Conservation (phyloP, 2,113 vertebrate species). For the Bubo scandiacus region DNA sequence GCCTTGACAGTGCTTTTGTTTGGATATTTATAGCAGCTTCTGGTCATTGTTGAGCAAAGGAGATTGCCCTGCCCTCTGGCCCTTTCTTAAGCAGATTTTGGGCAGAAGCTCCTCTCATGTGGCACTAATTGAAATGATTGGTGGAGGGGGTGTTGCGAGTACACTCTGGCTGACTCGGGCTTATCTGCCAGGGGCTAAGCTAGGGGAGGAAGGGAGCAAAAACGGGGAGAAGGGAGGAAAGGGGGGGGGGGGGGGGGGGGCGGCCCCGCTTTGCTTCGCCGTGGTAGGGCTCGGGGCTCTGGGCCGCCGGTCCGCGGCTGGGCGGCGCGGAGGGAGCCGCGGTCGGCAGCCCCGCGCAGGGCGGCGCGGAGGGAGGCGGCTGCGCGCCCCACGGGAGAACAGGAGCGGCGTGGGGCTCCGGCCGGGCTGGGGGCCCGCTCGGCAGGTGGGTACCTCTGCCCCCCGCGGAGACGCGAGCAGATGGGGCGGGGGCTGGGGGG, state of each 20-base stretch:
- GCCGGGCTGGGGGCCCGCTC: not conserved
- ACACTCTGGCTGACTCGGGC: constrained; percentile 46
- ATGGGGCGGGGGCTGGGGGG: not conserved
- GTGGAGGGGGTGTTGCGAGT: constrained; percentile 61
- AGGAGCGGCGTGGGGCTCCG: constrained; percentile 3
- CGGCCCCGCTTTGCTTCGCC: constrained; percentile 19
- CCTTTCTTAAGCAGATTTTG: constrained; percentile 75
- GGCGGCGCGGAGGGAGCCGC: constrained; percentile 7
- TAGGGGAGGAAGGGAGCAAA: not conserved
- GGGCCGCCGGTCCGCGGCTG: constrained; percentile 57
- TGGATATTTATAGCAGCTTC: constrained; percentile 71
- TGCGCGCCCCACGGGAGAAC: not conserved
- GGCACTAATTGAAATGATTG: constrained; percentile 77
- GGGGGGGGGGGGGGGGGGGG: not conserved
- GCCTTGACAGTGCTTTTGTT: constrained; percentile 68
- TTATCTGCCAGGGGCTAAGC: constrained; percentile 65
- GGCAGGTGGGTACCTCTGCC: constrained; percentile 77
- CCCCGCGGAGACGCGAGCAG: not conserved
- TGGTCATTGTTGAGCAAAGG: constrained; percentile 71
- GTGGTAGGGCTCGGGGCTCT: constrained; percentile 36
- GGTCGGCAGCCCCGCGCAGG: not conserved
- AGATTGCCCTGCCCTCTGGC: constrained; percentile 73
- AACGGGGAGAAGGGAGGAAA: not conserved
- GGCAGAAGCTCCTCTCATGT: constrained; percentile 75
- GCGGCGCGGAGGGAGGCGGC: not conserved